Base-by-base conservation (phyloP, 1,140 invertebrate genomes). In the Choristoneura fumiferana region DNA sequence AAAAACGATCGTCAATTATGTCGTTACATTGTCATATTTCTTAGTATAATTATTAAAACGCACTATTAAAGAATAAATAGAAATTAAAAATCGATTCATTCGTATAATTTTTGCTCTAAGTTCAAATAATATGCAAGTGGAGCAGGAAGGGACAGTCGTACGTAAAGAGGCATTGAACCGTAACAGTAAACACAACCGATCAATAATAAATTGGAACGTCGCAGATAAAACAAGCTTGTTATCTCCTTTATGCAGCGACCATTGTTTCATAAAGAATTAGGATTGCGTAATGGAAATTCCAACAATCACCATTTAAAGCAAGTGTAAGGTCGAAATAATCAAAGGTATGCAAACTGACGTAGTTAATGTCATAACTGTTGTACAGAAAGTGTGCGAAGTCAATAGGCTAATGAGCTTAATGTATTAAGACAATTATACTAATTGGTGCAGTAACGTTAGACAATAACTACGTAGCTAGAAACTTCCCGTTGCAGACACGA, bases 271-370 rank as follows among this genome's bases (percentile, higher is more conserved):
- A 29, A 49, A 4, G 43, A 29, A 49, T 49, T 49, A n/a, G 22
- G 14, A 49, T 33, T 49, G 22, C 43, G 43, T 18, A 49, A 49
- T 49, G 43, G 18, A 29, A 49, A 49, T 29, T 29, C 22, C 22
- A 29, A 2, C 2, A 53, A 58, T 55, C n/a, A 34, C 58, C 54
- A 55, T 22, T 49, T 49, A 49, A 45, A 61, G 39, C 34, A 52
- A 55, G 54, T 58, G 38, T 65, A 61, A 60, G 59, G 63, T 55
- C 58, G 22, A 29, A 45, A 22, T 55, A 60, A 36, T 34, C 15
- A 38, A 1, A 29, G 15, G 4, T 18, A 22, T 33, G 49, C 34
- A 34, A 53, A 18, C 22, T 53, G 22, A 29, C 34, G 29, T 53
- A 4, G 49, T 33, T 12, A 29, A 45, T 39, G 40, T 12, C n/a